Percentiles rank a stretch among this genome's conserved stretches.
phyloP scores from a whole-genome alignment of 1,140 invertebrate genomes.

The Neodiprion fabricii region DNA sequence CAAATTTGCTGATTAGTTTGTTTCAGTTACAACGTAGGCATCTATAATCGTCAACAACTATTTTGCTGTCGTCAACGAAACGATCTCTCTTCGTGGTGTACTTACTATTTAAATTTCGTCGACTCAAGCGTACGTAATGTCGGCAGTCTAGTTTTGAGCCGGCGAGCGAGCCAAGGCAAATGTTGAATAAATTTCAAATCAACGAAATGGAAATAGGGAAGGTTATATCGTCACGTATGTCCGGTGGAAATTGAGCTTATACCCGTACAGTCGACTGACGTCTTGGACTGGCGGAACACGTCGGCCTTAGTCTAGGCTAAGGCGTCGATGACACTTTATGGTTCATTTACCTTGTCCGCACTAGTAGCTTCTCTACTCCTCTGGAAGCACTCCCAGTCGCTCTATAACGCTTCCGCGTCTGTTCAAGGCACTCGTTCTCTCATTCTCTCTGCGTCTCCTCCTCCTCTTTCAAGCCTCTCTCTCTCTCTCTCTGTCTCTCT shows the following conservation, averaged over 20 bases:
- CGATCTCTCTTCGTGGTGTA: no score
- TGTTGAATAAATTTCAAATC: no score
- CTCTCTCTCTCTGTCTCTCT: conserved; percentile 14
- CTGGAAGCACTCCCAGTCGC: conserved; percentile 25
- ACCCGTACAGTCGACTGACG: background rate
- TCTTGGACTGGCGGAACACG: background rate
- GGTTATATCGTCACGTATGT: background rate
- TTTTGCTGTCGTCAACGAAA: no score
- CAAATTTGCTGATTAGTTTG: no score
- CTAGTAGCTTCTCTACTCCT: conserved; percentile 7
- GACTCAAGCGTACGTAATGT: no score
- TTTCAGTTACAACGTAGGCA: no score
- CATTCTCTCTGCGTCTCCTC: conserved; percentile 19
- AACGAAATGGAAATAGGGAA: no score
- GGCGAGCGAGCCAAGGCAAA: no score
- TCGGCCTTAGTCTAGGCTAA: background rate
- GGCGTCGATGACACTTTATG: conserved; percentile 29
- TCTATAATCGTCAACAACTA: no score
- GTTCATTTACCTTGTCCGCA: conserved; percentile 32
- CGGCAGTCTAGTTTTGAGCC: no score
- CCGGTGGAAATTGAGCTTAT: background rate
- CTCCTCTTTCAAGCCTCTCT: conserved; percentile 21
- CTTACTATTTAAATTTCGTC: no score
- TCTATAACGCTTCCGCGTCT: background rate
- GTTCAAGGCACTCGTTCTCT: background rate